These are phyloP conservation scores for Quadriops clusia DNA, from an alignment of 2,888 invertebrate species.

Conservation along the genomic window DNA sequence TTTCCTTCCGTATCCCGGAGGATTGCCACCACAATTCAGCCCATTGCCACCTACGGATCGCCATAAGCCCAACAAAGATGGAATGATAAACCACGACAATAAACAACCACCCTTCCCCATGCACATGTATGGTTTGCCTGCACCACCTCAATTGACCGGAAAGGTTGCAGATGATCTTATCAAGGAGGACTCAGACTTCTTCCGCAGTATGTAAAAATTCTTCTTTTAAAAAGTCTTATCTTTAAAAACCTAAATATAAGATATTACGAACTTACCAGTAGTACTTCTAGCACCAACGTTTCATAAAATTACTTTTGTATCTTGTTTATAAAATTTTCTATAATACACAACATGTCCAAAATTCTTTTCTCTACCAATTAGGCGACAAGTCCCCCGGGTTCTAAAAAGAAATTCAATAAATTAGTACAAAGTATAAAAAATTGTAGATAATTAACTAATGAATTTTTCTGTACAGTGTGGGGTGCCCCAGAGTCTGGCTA, in stretches of 20 bases:
- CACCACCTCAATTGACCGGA: slow-evolving; percentile 26
- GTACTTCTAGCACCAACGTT: too few species aligned
- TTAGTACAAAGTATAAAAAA: too few species aligned
- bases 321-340: too few species aligned
- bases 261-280: too few species aligned
- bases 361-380: too few species aligned
- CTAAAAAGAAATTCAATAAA: too few species aligned
- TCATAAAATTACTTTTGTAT: too few species aligned
- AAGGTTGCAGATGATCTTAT: slow-evolving; percentile 28
- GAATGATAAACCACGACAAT: slow-evolving; percentile 28
- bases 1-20: slow-evolving; percentile 49
- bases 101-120: slow-evolving; percentile 29
- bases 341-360: too few species aligned
- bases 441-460: too few species aligned
- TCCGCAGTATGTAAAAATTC: slow-evolving; percentile 10
- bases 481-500: slow-evolving; percentile 43
- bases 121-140: slow-evolving; percentile 35
- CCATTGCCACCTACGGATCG: slow-evolving; percentile 32
- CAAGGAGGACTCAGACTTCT: slow-evolving; percentile 50
- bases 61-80: slow-evolving; percentile 30
- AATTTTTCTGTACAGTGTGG: slow-evolving; percentile 46
- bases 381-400: too few species aligned
- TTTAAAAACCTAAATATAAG: too few species aligned
- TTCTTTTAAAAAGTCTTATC: slow-evolving; percentile 2
- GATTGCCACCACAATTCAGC: slow-evolving; percentile 46